phyloP scores from a whole-genome alignment of 2,888 invertebrate species.

The Drosophila nigricruria region DNA sequence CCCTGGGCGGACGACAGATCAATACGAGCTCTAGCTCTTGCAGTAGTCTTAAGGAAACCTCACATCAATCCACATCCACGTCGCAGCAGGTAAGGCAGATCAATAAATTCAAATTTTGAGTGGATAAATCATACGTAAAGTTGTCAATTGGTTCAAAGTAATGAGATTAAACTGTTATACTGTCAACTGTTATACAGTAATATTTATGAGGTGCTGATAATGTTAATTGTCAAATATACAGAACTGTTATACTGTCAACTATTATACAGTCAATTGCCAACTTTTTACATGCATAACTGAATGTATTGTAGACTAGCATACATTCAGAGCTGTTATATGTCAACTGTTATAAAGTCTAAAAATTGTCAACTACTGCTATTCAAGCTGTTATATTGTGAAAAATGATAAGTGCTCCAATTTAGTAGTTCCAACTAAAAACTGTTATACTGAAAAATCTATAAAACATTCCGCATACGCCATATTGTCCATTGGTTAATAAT shows the following conservation, averaged over 20 bases:
- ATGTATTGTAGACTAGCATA: background rate
- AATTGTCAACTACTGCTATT: background rate
- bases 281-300: too few relatives aligned
- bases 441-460: background rate
- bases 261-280: background rate
- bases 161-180: conserved; percentile 4
- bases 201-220: background rate
- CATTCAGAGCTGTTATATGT: background rate
- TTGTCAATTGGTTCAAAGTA: too few relatives aligned
- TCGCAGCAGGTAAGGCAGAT: conserved; percentile 83
- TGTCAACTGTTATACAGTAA: background rate
- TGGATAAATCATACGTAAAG: conserved; percentile 17
- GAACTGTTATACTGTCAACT: background rate
- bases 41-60: conserved; percentile 86
- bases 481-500: conserved; percentile 26
- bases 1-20: conserved; percentile 69
- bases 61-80: conserved; percentile 82
- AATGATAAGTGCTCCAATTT: background rate
- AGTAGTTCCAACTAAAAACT: background rate
- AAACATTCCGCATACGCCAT: conserved; percentile 24
- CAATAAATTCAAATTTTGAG: background rate
- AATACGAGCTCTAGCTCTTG: conserved; percentile 84
- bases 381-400: background rate
- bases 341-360: background rate
- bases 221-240: background rate